phyloP scores from a whole-genome alignment of 2,113 vertebrate genomes.

The Pipra filicauda region DNA sequence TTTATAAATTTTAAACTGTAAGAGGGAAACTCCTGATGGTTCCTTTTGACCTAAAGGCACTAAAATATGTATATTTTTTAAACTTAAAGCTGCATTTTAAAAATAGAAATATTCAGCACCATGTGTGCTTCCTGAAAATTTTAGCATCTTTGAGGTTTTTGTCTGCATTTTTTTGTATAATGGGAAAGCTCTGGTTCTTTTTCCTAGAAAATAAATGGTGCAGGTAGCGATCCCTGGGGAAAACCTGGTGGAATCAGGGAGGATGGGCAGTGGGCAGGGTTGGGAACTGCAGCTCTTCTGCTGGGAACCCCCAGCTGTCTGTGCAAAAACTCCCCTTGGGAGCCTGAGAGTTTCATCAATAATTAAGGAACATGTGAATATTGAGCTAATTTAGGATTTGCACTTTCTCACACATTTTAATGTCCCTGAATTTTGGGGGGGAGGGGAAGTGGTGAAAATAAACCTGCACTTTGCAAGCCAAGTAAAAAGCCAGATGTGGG shows the following conservation, averaged over 20 bases:
- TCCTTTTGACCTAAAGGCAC: not conserved
- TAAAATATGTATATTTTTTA: not conserved
- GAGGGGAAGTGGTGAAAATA: not conserved
- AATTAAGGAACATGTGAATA: slow-evolving; percentile 19
- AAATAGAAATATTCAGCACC: not conserved
- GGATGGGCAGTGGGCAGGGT: not conserved
- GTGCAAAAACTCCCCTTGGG: not conserved
- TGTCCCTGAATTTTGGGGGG: not conserved
- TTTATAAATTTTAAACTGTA: not conserved
- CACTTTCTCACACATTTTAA: slow-evolving; percentile 2
- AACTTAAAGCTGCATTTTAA: not conserved
- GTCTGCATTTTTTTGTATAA: not conserved
- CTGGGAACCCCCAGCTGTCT: not conserved
- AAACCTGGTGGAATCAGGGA: not conserved
- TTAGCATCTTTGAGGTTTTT: rapidly evolving
- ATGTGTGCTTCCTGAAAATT: not conserved
- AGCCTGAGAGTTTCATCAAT: not conserved
- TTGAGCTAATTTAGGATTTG: slow-evolving; percentile 22
- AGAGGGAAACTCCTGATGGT: not conserved
- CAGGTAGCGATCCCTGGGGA: not conserved
- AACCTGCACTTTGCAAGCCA: not conserved
- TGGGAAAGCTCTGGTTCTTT: not conserved
- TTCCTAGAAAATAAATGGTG: not conserved
- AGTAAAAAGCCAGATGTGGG: not conserved
- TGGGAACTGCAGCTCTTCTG: not conserved